These are phyloP conservation scores for Remorina albescens DNA, from an alignment of 2,797 vertebrate species.

Conservation along the genomic window DNA sequence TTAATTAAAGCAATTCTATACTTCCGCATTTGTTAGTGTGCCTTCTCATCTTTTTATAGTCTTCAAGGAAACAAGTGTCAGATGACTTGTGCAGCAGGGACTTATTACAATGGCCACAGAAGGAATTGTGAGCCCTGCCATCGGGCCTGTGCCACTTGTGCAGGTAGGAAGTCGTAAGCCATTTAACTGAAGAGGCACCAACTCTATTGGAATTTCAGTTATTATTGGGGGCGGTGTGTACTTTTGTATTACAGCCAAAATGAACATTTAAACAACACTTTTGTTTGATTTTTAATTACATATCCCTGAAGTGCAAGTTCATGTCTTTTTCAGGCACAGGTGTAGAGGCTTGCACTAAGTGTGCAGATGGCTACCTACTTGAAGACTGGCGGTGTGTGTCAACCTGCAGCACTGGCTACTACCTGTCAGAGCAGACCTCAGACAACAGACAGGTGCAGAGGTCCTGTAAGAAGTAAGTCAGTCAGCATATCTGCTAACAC, in stretches of 20 bases:
- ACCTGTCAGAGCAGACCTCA: conserved; percentile 87
- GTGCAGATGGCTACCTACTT: conserved; percentile 90
- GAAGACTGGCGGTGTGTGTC: conserved; percentile 95
- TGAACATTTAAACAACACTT: background rate
- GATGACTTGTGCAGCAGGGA: conserved; percentile 90
- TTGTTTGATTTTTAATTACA: background rate
- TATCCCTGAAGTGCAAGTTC: conserved; percentile 1
- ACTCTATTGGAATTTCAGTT: background rate
- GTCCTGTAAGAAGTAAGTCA: conserved; percentile 94
- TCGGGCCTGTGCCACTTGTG: conserved; percentile 92
- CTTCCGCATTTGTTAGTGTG: background rate
- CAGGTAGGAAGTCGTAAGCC: conserved; percentile 84
- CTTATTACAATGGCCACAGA: conserved; percentile 91
- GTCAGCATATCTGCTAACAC: conserved; percentile 54
- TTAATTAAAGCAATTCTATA: background rate
- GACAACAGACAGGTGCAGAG: conserved; percentile 87
- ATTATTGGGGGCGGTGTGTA: background rate
- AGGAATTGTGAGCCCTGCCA: conserved; percentile 94
- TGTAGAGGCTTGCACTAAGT: conserved; percentile 92
- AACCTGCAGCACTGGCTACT: conserved; percentile 90
- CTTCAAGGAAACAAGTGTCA: conserved; percentile 92
- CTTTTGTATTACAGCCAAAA: background rate
- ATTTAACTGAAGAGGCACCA: background rate
- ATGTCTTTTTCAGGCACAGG: conserved; percentile 87
- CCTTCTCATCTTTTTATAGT: conserved; percentile 76